Percentiles rank a stretch among this genome's conserved stretches.
These are phyloP conservation scores for Chrysogorgia sp. DNA, from an alignment of 92 coral and sea anemone species.

Conservation along the genomic window DNA sequence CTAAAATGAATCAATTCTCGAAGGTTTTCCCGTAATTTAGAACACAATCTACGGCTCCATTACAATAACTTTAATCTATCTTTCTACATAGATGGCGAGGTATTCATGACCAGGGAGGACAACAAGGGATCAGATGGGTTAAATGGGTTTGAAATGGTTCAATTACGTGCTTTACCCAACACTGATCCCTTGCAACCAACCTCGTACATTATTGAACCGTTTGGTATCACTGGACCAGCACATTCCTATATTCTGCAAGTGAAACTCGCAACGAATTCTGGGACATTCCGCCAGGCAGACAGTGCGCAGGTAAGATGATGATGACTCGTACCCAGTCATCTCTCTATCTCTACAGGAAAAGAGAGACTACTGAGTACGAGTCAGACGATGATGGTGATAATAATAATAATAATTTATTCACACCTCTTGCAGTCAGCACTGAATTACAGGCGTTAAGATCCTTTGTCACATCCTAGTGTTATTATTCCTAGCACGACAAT, in stretches of 20 bases:
- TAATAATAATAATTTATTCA: too few relatives aligned
- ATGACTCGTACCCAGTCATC: too few relatives aligned
- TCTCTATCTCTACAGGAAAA: too few relatives aligned
- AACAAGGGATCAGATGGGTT: conserved; percentile 31
- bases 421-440: neutral
- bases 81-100: conserved; percentile 31
- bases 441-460: neutral
- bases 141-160: conserved; percentile 42
- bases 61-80: neutral
- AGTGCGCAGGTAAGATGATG: neutral
- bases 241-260: conserved; percentile 26
- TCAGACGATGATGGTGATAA: neutral
- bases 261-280: neutral
- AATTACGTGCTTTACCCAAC: conserved; percentile 39
- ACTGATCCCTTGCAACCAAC: conserved; percentile 39
- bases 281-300: neutral
- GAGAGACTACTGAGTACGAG: neutral
- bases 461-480: neutral
- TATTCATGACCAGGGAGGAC: conserved; percentile 36
- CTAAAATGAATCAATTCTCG: too few relatives aligned
- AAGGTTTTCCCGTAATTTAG: too few relatives aligned
- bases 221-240: conserved; percentile 30
- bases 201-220: conserved; percentile 40
- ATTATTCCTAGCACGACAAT: neutral
- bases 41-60: too few relatives aligned